A percentile compares a stretch with the other conserved stretches of the same genome.
phyloP scores from a whole-genome alignment of 2,113 vertebrate genomes.

The Hemichromis elongatus region DNA sequence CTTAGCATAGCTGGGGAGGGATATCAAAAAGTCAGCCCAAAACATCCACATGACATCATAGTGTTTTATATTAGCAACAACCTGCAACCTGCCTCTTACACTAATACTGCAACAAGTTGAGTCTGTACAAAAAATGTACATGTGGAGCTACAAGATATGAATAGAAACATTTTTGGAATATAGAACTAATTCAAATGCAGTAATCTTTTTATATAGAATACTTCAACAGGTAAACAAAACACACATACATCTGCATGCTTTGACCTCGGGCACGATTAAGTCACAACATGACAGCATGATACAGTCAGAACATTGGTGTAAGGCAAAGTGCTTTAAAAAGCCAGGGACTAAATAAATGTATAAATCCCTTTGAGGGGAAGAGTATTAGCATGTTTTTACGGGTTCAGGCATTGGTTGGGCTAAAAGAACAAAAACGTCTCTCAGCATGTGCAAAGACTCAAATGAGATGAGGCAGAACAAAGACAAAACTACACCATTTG shows the following conservation, averaged over 20 bases:
- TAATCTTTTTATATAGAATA: background rate
- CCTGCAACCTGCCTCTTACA: background rate
- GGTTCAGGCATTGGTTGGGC: background rate
- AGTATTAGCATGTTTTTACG: background rate
- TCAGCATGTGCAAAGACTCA: background rate
- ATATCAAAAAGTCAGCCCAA: background rate
- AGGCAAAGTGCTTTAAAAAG: slow-evolving; percentile 17
- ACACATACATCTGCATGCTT: background rate
- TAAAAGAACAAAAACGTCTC: background rate
- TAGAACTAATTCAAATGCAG: background rate
- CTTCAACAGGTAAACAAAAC: background rate
- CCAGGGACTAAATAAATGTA: slow-evolving; percentile 29
- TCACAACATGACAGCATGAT: background rate
- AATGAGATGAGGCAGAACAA: slow-evolving; percentile 22
- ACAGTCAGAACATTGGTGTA: slow-evolving; percentile 2
- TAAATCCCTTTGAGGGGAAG: slow-evolving; percentile 29
- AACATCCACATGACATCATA: background rate
- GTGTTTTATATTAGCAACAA: background rate
- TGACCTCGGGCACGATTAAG: background rate
- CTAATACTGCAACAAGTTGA: background rate
- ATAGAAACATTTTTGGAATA: background rate
- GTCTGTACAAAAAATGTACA: background rate
- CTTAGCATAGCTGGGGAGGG: slow-evolving; percentile 84
- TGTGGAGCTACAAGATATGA: background rate
- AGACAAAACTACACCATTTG: slow-evolving; percentile 16